These are phyloP conservation scores for Megalopta genalis DNA, from an alignment of 1,140 invertebrate genomes.

Conservation along the genomic window DNA sequence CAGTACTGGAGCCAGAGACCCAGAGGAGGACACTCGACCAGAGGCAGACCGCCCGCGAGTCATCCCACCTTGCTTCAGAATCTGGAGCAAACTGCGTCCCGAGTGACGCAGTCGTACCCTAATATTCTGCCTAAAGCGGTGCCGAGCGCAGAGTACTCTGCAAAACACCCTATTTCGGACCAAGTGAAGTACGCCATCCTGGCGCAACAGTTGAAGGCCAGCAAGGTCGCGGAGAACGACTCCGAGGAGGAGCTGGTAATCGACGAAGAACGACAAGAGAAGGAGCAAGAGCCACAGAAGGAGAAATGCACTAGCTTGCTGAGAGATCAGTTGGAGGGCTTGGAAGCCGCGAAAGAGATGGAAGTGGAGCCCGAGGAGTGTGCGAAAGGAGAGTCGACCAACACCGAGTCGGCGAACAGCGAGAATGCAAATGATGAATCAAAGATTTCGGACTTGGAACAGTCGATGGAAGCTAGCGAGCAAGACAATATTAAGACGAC, in stretches of 20 bases:
- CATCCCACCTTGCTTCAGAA: constrained; percentile 65
- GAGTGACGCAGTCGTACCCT: constrained; percentile 52
- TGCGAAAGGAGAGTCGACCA: constrained; percentile 41
- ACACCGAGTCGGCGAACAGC: constrained; percentile 34
- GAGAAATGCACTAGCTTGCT: constrained; percentile 73
- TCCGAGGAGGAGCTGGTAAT: constrained; percentile 87
- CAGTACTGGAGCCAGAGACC: constrained; percentile 91
- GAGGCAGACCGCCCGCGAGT: constrained; percentile 78
- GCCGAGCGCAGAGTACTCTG: constrained; percentile 50
- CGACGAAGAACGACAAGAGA: constrained; percentile 81
- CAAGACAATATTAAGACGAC: background rate
- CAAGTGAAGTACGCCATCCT: constrained; percentile 89
- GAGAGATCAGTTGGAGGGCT: constrained; percentile 70
- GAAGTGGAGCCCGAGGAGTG: constrained; percentile 29
- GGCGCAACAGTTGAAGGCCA: constrained; percentile 86
- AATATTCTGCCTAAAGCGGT: constrained; percentile 61
- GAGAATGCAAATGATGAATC: background rate
- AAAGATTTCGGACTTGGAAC: background rate
- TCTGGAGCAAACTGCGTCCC: constrained; percentile 50
- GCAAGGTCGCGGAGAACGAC: constrained; percentile 79
- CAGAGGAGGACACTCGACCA: constrained; percentile 79
- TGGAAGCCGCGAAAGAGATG: constrained; percentile 32
- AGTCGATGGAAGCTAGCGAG: background rate
- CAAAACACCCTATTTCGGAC: constrained; percentile 82
- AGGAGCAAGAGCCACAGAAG: constrained; percentile 56